Conservation (phyloP, 2,888 invertebrate genomes). For the Mythimna loreyi region DNA sequence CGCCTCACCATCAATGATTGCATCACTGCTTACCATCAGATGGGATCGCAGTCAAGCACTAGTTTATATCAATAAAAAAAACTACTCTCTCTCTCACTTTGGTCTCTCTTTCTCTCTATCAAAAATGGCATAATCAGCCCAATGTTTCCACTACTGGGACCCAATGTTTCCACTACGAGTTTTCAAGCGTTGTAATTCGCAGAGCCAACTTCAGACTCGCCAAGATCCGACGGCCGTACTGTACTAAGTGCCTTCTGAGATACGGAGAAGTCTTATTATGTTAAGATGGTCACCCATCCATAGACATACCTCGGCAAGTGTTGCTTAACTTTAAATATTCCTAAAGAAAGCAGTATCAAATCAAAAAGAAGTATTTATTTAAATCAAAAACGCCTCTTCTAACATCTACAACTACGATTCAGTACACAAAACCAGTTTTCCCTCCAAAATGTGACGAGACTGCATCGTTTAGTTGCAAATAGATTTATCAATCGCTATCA, state of each 20-base stretch:
- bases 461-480: constrained; percentile 34
- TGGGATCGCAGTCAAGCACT: too few relatives aligned
- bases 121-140: too few relatives aligned
- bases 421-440: constrained; percentile 28
- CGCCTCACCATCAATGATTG: too few relatives aligned
- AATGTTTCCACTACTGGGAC: too few relatives aligned
- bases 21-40: too few relatives aligned
- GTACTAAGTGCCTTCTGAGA: neutral
- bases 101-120: too few relatives aligned
- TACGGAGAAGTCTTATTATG: neutral
- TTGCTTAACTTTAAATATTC: neutral
- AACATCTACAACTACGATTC: neutral
- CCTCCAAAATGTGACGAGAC: constrained; percentile 28
- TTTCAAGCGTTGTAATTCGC: too few relatives aligned
- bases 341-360: neutral
- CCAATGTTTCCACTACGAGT: too few relatives aligned
- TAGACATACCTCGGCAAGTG: neutral
- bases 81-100: too few relatives aligned
- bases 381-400: neutral
- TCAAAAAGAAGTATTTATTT: neutral
- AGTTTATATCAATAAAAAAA: too few relatives aligned
- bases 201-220: too few relatives aligned
- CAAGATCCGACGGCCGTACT: neutral
- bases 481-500: constrained; percentile 62
- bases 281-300: neutral